phyloP scores from a whole-genome alignment of 2,113 vertebrate genomes.

The Etia nguti region DNA sequence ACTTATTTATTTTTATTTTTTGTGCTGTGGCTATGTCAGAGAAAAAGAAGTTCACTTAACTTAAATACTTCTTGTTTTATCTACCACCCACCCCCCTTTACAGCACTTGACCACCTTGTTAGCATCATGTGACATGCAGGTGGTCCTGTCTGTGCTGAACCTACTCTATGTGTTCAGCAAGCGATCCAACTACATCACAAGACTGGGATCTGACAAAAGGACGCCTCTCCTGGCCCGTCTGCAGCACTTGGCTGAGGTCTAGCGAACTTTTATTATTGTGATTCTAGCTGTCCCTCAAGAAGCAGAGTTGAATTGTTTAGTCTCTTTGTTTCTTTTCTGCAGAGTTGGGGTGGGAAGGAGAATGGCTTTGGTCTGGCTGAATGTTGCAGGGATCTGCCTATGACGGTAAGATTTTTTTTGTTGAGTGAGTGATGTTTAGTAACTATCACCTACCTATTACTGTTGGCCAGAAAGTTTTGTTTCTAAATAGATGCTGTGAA shows the following conservation, averaged over 20 bases:
- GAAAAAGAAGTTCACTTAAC: background rate
- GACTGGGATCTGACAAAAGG: conserved; percentile 91
- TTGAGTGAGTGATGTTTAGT: background rate
- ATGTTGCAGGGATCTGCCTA: conserved; percentile 91
- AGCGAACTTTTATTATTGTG: conserved; percentile 12
- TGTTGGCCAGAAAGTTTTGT: background rate
- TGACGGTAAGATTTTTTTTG: conserved; percentile 59
- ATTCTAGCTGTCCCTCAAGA: conserved; percentile 11
- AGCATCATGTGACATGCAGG: conserved; percentile 97
- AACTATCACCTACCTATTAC: background rate
- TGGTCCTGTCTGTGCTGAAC: conserved; percentile 95
- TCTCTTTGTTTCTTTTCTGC: conserved; percentile 16
- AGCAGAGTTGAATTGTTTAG: conserved; percentile 12
- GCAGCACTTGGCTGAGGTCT: conserved; percentile 93
- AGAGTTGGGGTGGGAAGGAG: conserved; percentile 98
- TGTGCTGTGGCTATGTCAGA: background rate
- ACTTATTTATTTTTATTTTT: background rate
- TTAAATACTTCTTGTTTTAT: background rate
- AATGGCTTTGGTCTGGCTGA: conserved; percentile 95
- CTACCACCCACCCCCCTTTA: background rate
- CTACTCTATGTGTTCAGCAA: conserved; percentile 98
- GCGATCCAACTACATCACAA: conserved; percentile 95
- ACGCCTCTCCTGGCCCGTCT: conserved; percentile 87
- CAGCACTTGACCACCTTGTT: conserved; percentile 93
- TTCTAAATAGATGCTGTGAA: background rate